A percentile compares a stretch with the other conserved stretches of the same genome.
phyloP scores from a whole-genome alignment of 2,888 invertebrate species.

The Mechanitis mazaeus region DNA sequence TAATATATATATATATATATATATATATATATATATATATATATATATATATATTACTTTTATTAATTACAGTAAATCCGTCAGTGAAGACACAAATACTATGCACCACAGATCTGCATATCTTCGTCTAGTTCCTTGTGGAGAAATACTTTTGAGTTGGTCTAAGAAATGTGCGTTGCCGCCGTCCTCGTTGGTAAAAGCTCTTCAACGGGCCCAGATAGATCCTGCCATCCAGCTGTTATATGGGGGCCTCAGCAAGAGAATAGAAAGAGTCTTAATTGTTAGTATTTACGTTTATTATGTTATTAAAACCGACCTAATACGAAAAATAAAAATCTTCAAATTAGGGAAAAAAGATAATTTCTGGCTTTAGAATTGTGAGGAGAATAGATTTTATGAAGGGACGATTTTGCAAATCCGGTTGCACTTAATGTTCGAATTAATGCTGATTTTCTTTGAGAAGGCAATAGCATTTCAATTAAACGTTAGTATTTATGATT shows the following conservation, averaged over 20 bases:
- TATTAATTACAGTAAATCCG: conserved; percentile 48
- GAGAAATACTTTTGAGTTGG: conserved; percentile 50
- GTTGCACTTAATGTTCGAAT: no score
- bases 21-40: no score
- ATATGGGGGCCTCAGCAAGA: conserved; percentile 48
- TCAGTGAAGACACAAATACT: conserved; percentile 40
- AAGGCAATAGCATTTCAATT: no score
- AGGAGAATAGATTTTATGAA: no score
- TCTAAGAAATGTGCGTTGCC: conserved; percentile 51
- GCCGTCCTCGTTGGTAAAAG: conserved; percentile 47
- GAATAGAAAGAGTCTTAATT: conserved; percentile 45
- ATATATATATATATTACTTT: conserved; percentile 10
- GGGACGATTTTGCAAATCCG: no score
- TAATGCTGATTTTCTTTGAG: no score
- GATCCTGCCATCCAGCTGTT: conserved; percentile 58
- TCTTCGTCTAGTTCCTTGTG: conserved; percentile 48
- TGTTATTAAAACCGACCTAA: no score
- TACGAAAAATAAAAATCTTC: no score
- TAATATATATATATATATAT: no score
- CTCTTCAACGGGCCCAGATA: conserved; percentile 52
- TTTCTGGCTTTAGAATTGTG: no score
- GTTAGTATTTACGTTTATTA: conserved; percentile 32
- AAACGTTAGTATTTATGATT: no score
- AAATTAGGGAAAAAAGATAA: no score
- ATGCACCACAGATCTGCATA: conserved; percentile 51